Conservation (phyloP, 2,113 vertebrate species). For the Benthochromis sp. region DNA sequence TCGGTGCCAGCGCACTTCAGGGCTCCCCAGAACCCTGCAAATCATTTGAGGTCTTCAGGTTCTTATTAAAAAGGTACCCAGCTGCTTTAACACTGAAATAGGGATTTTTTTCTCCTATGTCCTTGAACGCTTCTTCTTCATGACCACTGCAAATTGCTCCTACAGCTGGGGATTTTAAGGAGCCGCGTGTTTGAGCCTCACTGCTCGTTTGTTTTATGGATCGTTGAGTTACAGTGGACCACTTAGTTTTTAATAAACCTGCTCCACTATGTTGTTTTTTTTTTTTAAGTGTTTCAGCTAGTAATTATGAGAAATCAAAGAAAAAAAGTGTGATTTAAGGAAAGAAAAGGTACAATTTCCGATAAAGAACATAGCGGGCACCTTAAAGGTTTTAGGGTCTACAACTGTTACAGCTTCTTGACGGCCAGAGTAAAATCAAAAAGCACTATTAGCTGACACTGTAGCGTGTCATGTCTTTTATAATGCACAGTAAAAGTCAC, state of each 20-base stretch:
- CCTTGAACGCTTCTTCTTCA: slow-evolving; percentile 63
- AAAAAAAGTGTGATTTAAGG: neutral
- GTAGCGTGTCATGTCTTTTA: neutral
- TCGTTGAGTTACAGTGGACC: slow-evolving; percentile 51
- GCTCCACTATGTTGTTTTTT: neutral
- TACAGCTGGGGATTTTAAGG: slow-evolving; percentile 59
- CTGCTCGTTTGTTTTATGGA: slow-evolving; percentile 59
- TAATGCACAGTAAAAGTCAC: neutral
- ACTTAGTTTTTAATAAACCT: slow-evolving; percentile 54
- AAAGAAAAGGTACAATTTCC: neutral
- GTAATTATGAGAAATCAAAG: slow-evolving; percentile 7
- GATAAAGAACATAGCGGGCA: neutral
- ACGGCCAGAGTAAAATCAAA: neutral
- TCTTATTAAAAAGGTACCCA: slow-evolving; percentile 70
- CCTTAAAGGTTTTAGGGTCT: neutral
- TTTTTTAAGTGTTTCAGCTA: neutral
- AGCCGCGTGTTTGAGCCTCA: slow-evolving; percentile 52
- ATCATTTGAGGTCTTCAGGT: slow-evolving; percentile 64
- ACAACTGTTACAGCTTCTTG: neutral
- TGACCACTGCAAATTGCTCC: slow-evolving; percentile 60
- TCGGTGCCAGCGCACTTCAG: slow-evolving; percentile 34
- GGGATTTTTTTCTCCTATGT: slow-evolving; percentile 48
- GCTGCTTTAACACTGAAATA: slow-evolving; percentile 57
- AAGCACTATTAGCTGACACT: neutral
- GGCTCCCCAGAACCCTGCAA: slow-evolving; percentile 64